Evolutionary conservation across 2,888 invertebrate species (phyloP).

Genomic region (Lepidocyrtinus sp.): DNA sequence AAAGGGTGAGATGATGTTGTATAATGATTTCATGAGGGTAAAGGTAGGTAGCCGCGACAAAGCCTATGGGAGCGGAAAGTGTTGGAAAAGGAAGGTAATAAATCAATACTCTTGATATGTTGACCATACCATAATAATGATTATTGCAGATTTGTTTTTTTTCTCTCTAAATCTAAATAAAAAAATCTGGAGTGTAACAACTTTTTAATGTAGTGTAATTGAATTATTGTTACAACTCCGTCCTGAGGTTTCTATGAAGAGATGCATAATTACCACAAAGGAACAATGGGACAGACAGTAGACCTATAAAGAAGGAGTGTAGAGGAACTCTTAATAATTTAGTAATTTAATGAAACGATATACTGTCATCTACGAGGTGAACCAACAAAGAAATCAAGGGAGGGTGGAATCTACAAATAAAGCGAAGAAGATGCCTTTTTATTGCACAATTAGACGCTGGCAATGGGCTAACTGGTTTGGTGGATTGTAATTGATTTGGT

Average conservation of each 20-base stretch:
- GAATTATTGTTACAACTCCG: constrained; percentile 38
- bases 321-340: background rate
- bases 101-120: constrained; percentile 31
- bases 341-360: constrained; percentile 43
- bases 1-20: background rate
- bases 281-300: too few species aligned
- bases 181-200: constrained; percentile 42
- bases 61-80: constrained; percentile 8
- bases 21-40: constrained; percentile 22
- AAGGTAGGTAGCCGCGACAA: background rate
- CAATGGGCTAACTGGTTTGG: constrained; percentile 57
- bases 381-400: constrained; percentile 19
- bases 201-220: constrained; percentile 41
- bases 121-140: constrained; percentile 12
- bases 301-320: too few species aligned
- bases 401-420: constrained; percentile 35
- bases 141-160: constrained; percentile 36
- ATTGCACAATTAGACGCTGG: constrained; percentile 58
- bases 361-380: constrained; percentile 20
- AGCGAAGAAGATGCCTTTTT: constrained; percentile 55
- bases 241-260: background rate
- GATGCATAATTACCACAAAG: background rate
- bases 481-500: constrained; percentile 40
- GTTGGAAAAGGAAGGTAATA: constrained; percentile 38
- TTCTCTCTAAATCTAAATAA: constrained; percentile 20